phyloP scores from a whole-genome alignment of 2,113 vertebrate genomes.

The Jaculus jaculus region DNA sequence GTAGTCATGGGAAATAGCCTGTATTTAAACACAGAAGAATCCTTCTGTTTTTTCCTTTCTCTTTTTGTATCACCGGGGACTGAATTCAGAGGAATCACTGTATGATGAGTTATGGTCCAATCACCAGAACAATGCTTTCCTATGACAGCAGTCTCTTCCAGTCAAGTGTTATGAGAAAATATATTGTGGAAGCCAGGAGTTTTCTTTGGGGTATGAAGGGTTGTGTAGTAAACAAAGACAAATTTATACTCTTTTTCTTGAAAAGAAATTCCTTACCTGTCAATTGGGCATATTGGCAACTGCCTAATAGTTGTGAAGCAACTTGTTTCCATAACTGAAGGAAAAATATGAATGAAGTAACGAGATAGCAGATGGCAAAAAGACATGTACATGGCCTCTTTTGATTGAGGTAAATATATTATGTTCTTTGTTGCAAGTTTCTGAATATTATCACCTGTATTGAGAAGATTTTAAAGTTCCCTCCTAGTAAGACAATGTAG shows the following conservation, averaged over 20 bases:
- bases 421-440: background rate
- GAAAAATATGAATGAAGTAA: background rate
- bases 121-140: background rate
- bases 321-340: background rate
- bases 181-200: background rate
- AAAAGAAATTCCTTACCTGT: background rate
- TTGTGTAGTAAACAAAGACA: slow-evolving; percentile 6
- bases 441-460: background rate
- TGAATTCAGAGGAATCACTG: background rate
- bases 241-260: background rate
- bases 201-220: background rate
- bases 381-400: background rate
- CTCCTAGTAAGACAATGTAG: background rate
- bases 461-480: slow-evolving; percentile 28
- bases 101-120: background rate
- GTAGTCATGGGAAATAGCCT: background rate
- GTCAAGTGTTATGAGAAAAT: background rate
- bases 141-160: background rate
- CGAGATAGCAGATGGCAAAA: background rate
- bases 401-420: background rate
- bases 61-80: background rate
- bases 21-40: background rate
- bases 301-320: background rate
- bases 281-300: background rate
- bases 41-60: no score